Base-by-base conservation (phyloP, 2,888 invertebrate genomes). In the Aelia acuminata region DNA sequence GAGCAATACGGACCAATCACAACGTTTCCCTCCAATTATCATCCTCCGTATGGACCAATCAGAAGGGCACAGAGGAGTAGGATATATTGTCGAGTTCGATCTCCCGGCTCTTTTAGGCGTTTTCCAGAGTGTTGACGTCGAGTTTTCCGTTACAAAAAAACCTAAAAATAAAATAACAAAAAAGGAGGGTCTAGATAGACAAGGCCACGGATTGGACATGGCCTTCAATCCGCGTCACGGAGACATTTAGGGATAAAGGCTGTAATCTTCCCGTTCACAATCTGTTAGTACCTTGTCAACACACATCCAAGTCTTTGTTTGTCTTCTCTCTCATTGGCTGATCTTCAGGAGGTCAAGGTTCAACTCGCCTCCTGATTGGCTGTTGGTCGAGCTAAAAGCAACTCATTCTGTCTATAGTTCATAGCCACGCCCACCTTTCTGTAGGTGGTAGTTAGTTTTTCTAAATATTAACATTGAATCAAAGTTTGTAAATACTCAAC, bases 161-260 rank as follows among this genome's bases (percentile, higher is more conserved):
- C 8, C 11, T n/a, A 80, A 85, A 85, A 53, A 85, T 50, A 53
- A 53, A 49, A 84, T 49, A 50, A 84, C 48, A 84, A 49, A 53
- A 85, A 85, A 85, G 39, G 26, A 22, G 85, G 39, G n/a, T n/a
- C n/a, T 53, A 53, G 31, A 13, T 35, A 53, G 53, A 50, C 50
- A 85, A 53, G 85, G 50, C 85, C 85, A 13, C 15, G 85, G 85
- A 85, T 85, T 85, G 85, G 85, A 57, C 50, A 85, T 85, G 85
- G 85, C 85, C 85, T 85, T 85, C 50, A 57, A 22, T 26, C 35
- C 85, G 57, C 85, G 85, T 85, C 85, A 85, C 85, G 85, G 85
- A 50, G 85, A 39, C 50, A 85, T 85, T 85, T 85, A 84, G 85
- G 50, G 48, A 85, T 85, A 85, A 85, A 85, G 85, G 53, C 50